phyloP scores from a whole-genome alignment of 1,140 invertebrate genomes.

The Drosophila asahinai region DNA sequence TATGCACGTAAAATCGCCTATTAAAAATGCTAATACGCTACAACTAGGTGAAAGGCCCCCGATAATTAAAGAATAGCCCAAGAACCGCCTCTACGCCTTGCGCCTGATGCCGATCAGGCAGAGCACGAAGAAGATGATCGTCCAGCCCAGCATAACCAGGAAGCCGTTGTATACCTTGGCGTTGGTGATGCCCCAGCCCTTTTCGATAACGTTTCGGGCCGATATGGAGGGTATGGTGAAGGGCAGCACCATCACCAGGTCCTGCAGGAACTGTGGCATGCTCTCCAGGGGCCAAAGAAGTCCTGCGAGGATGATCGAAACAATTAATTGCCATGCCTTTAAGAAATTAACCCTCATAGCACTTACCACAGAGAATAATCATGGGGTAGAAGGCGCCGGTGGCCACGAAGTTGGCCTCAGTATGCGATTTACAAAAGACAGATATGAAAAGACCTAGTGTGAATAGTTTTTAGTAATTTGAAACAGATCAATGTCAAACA shows the following conservation, averaged over 20 bases:
- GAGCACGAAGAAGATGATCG: slow-evolving; percentile 82
- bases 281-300: slow-evolving; percentile 96
- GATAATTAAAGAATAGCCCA: slow-evolving; percentile 35
- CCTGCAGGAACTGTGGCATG: slow-evolving; percentile 87
- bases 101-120: slow-evolving; percentile 85
- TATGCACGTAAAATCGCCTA: slow-evolving; percentile 74
- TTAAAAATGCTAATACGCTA: slow-evolving; percentile 71
- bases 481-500: neutral
- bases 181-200: slow-evolving; percentile 87
- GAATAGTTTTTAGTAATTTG: neutral
- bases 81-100: slow-evolving; percentile 68
- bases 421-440: slow-evolving; percentile 90
- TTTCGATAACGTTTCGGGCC: slow-evolving; percentile 88
- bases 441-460: slow-evolving; percentile 90
- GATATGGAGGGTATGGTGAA: slow-evolving; percentile 89
- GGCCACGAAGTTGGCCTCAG: slow-evolving; percentile 92
- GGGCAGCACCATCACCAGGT: slow-evolving; percentile 87
- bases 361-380: slow-evolving; percentile 92
- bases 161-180: slow-evolving; percentile 87
- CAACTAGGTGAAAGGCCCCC: slow-evolving; percentile 37
- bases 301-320: slow-evolving; percentile 86
- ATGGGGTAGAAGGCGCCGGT: slow-evolving; percentile 95
- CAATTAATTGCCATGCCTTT: neutral
- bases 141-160: slow-evolving; percentile 87
- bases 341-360: neutral